phyloP scores from a whole-genome alignment of 2,113 vertebrate species.

The Lepisosteus oculatus region DNA sequence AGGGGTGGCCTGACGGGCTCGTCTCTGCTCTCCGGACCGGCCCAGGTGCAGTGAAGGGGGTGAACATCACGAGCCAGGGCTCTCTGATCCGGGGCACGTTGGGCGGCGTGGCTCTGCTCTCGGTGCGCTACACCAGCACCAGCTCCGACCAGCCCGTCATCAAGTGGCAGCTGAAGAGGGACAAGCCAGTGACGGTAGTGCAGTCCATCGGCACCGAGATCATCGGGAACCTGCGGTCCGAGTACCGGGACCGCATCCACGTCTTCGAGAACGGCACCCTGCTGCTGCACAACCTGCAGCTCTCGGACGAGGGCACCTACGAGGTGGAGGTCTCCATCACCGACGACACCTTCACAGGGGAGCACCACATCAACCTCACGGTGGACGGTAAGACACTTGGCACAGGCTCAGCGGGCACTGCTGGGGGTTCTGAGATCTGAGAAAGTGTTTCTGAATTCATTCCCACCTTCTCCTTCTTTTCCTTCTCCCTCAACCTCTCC shows the following conservation, averaged over 20 bases:
- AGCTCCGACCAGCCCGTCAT: slow-evolving; percentile 86
- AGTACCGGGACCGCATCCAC: slow-evolving; percentile 87
- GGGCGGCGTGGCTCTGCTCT: slow-evolving; percentile 83
- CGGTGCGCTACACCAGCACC: slow-evolving; percentile 81
- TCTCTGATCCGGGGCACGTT: slow-evolving; percentile 71
- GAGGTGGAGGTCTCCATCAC: slow-evolving; percentile 97
- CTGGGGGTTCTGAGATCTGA: too few relatives aligned
- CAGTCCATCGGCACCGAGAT: slow-evolving; percentile 92
- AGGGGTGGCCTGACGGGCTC: too few relatives aligned
- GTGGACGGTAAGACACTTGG: slow-evolving; percentile 80
- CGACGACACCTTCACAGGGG: slow-evolving; percentile 86
- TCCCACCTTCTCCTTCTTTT: too few relatives aligned
- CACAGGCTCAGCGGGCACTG: background rate
- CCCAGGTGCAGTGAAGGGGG: slow-evolving; percentile 71
- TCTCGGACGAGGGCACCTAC: slow-evolving; percentile 83
- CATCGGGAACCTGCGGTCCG: slow-evolving; percentile 82
- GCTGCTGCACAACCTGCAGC: slow-evolving; percentile 82
- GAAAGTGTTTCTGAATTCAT: too few relatives aligned
- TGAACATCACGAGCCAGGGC: slow-evolving; percentile 86
- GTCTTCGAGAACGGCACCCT: slow-evolving; percentile 91
- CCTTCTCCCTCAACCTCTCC: too few relatives aligned
- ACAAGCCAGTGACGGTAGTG: slow-evolving; percentile 85
- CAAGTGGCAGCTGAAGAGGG: slow-evolving; percentile 88
- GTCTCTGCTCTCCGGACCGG: too few relatives aligned
- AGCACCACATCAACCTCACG: slow-evolving; percentile 86